Evolutionary conservation across 2,797 vertebrate genomes (phyloP), one percentile per base, ranked within the genome.

Genomic region (Todus mexicanus): DNA sequence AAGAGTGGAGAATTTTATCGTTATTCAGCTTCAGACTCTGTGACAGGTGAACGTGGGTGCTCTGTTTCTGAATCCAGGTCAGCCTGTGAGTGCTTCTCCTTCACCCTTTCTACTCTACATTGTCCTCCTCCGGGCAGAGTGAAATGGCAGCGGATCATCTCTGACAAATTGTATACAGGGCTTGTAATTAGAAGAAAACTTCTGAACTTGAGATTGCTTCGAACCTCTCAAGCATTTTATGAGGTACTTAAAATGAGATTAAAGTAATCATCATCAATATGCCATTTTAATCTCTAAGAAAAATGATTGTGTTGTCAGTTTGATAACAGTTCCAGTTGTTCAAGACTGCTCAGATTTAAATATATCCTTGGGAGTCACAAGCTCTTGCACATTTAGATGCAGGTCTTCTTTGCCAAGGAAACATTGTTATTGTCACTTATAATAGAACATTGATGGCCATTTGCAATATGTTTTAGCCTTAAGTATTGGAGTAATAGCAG

Each of bases 251-350:
- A 94, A 96, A 96, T 92, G 94, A 96, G 94, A 95, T 97, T 95
- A 94, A 96, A 96, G 92, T 96, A 95, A 97, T 97, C 94, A 97
- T 95, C 96, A 91, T 96, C 76, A 33, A 73, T 80, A 68, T 95
- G 81, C 71, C 94, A 94, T 94, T 97, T 97, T 96, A 97, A 92
- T 83, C 84, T 93, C 37, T 84, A 92, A 96, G 92, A 97, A 95
- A 96, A 97, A 96, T 95, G 89, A 45, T 61, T 66, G 73, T 79
- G 54, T 31, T 97, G 92, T 94, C 94, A 95, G 75, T 95, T 95
- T 97, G 95, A 97, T 93, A 95, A 97, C 84, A 96, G 90, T 83
- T 91, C 35, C 71, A 70, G 54, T 89, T 90, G 66, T 93, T 94
- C 60, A 57, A 86, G 78, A 73, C 64, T 89, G 43, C 81, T 65